Evolutionary conservation across 2,797 vertebrate species (phyloP).

Genomic region (Syngnathus rostellatus): DNA sequence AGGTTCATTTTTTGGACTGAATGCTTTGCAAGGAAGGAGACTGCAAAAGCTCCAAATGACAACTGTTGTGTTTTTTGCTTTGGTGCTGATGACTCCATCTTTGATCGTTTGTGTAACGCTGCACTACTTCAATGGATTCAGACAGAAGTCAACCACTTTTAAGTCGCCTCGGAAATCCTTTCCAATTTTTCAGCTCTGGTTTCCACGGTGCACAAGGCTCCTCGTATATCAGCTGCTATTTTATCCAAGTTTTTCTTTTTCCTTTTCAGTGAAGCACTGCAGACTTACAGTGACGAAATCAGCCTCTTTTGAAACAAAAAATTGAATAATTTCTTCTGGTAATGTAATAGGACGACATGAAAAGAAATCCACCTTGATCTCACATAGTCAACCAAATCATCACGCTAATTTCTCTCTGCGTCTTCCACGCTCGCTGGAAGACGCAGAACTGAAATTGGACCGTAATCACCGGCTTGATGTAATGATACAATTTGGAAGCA

Average conservation of each 20-base stretch:
- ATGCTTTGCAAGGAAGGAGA: neutral
- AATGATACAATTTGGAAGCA: constrained; percentile 25
- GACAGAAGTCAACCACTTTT: constrained; percentile 9
- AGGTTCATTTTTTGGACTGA: constrained; percentile 7
- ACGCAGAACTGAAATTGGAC: constrained; percentile 24
- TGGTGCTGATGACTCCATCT: neutral
- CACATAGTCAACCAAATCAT: constrained; percentile 26
- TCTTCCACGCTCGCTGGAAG: constrained; percentile 14
- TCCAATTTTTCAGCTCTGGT: constrained; percentile 8
- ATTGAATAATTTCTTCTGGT: constrained; percentile 18
- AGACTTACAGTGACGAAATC: constrained; percentile 19
- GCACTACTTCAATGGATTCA: constrained; percentile 22
- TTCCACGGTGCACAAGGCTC: constrained; percentile 11
- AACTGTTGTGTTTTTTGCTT: neutral
- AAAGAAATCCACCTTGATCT: constrained; percentile 25
- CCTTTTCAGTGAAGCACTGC: constrained; percentile 18
- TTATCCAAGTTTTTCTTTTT: constrained; percentile 32
- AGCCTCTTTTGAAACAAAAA: constrained; percentile 16
- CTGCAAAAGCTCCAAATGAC: neutral
- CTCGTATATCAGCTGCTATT: constrained; percentile 35
- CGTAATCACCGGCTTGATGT: constrained; percentile 36
- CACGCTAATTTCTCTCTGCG: constrained; percentile 24
- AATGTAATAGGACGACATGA: constrained; percentile 7
- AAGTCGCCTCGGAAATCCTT: constrained; percentile 9
- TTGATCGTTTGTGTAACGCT: constrained; percentile 16